Evolutionary conservation across 2,888 invertebrate genomes (phyloP).

Genomic region (Erpobdella octoculata): DNA sequence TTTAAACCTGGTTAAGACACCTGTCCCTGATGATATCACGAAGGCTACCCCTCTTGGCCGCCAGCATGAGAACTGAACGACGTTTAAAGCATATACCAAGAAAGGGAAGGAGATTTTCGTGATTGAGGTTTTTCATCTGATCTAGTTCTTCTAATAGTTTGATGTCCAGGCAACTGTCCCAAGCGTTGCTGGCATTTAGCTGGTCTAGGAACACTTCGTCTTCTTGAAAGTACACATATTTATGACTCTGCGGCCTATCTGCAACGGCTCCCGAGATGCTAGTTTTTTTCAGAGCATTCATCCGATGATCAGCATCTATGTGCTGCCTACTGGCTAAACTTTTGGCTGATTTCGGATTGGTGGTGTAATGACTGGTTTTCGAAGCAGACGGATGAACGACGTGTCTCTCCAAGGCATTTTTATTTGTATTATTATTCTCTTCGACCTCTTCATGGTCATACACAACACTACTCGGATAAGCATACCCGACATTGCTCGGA

Average conservation of each 20-base stretch:
- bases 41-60: conserved; percentile 28
- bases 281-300: no score
- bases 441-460: no score
- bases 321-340: no score
- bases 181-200: neutral
- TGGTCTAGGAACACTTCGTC: conserved; percentile 5
- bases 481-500: no score
- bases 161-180: neutral
- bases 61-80: conserved; percentile 6
- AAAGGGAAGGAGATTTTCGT: conserved; percentile 30
- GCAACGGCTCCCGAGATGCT: no score
- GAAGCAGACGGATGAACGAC: neutral
- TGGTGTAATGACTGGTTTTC: no score
- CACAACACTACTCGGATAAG: no score
- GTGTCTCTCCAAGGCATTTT: neutral
- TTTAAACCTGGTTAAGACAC: conserved; percentile 23
- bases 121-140: conserved; percentile 27
- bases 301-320: no score
- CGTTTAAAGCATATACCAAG: conserved; percentile 26
- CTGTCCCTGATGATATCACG: conserved; percentile 23
- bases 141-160: conserved; percentile 18
- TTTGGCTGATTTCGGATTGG: no score
- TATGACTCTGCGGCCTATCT: neutral
- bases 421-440: no score
- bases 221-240: conserved; percentile 8